phyloP scores from a whole-genome alignment of 2,888 invertebrate genomes.

The Patella pellucida region DNA sequence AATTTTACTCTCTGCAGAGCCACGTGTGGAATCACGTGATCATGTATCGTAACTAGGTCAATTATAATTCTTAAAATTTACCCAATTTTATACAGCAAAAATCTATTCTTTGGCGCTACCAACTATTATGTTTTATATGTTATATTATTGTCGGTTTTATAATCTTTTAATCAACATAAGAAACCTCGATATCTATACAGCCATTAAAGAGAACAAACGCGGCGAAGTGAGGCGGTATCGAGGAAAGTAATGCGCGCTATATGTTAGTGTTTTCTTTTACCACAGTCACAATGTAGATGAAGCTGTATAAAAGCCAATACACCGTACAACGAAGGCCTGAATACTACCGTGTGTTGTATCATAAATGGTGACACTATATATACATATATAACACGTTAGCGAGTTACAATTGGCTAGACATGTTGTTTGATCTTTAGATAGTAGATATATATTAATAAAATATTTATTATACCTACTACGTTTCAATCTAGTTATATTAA shows the following conservation, averaged over 20 bases:
- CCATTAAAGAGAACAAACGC: neutral
- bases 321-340: too few species aligned
- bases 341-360: too few species aligned
- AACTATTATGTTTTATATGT: neutral
- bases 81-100: neutral
- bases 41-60: neutral
- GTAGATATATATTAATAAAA: too few species aligned
- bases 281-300: too few species aligned
- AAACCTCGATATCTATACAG: neutral
- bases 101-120: neutral
- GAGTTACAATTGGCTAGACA: too few species aligned
- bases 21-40: slow-evolving; percentile 11
- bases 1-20: neutral
- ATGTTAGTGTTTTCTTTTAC: neutral
- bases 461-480: too few species aligned
- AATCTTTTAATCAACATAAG: neutral
- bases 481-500: too few species aligned
- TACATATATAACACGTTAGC: too few species aligned
- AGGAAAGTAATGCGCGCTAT: neutral
- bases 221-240: neutral
- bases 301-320: too few species aligned
- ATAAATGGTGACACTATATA: too few species aligned
- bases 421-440: too few species aligned
- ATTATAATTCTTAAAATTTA: neutral
- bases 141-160: neutral